Evolutionary conservation across 2,888 invertebrate genomes (phyloP), one percentile per base, ranked within the genome.

Genomic region (Brachyopa scutellaris): DNA sequence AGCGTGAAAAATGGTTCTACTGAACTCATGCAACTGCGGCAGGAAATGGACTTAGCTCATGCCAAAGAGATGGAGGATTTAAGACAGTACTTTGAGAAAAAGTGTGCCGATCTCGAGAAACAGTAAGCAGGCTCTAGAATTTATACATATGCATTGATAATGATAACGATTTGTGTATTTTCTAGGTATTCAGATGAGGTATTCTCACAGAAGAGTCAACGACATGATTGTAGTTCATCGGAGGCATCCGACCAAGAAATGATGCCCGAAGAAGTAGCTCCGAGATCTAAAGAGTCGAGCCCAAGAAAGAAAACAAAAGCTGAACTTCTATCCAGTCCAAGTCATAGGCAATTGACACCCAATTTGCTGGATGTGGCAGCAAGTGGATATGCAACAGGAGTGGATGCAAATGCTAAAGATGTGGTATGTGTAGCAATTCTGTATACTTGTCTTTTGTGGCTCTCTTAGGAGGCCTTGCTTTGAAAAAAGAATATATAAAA

Each of bases 101-200:
- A 95, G 87, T 96, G 95, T 87, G 92, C 94, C 0, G 95, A 96
- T 86, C 92, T 96, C 89, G 95, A 95, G 87, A 94, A 95, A 86
- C 94, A 95, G 93, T 95, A 89, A 90, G 91, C 73, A 7, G 7
- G n/a, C n/a, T n/a, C n/a, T 6, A 26, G 26, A 5, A 26, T 6
- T 0, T 11, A 15, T 53, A 31, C 17, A n/a, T 19, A 4, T 26
- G 9, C 3, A 13, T 3, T 8, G n/a, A n/a, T 9, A 86, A 3
- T 91, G 91, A 17, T 33, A 3, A 8, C 45, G 4, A 59, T 6
- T 45, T 51, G 31, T 74, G 17, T 82, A 61, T 11, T 47, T 88
- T 88, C 62, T 76, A 93, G 92, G 86, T 93, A 93, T 88, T 94
- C 94, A 0, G 94, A 94, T 85, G 94, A 94, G 86, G 91, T 94